Evolutionary conservation across 1,140 invertebrate species (phyloP).

Genomic region (Apis mellifera): DNA sequence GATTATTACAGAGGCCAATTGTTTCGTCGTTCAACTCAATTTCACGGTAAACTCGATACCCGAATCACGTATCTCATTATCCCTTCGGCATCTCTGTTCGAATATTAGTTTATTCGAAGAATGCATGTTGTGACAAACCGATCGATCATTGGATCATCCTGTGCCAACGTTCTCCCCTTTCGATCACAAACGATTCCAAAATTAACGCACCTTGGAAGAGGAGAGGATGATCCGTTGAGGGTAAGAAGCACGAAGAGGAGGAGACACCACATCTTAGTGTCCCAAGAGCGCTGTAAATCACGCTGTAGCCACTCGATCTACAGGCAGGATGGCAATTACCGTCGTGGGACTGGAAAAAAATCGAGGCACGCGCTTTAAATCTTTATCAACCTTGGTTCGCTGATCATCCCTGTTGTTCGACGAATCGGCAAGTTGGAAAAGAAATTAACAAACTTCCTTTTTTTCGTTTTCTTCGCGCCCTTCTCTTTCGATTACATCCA

Average conservation of each 20-base stretch:
- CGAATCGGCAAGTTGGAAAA: background rate
- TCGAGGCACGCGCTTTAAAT: constrained; percentile 31
- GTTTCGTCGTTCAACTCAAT: no score
- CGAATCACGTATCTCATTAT: no score
- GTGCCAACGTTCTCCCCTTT: no score
- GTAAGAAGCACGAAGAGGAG: background rate
- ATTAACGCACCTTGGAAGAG: no score
- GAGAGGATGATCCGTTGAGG: background rate
- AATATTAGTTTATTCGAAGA: no score
- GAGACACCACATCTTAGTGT: constrained; percentile 18
- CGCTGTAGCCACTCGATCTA: constrained; percentile 27
- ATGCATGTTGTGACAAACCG: no score
- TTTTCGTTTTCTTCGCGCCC: constrained; percentile 2
- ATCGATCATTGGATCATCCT: no score
- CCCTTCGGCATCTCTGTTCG: no score
- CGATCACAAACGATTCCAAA: no score
- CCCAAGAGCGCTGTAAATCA: constrained; percentile 41
- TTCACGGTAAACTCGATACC: no score
- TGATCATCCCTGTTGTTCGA: constrained; percentile 9
- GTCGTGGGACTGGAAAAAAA: constrained; percentile 34
- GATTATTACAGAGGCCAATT: no score
- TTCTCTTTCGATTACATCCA: background rate
- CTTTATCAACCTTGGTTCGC: constrained; percentile 8
- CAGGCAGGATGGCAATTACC: constrained; percentile 34
- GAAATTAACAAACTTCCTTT: background rate